These are phyloP conservation scores for Neofelis nebulosa DNA, from an alignment of 2,113 vertebrate species.

Conservation along the genomic window DNA sequence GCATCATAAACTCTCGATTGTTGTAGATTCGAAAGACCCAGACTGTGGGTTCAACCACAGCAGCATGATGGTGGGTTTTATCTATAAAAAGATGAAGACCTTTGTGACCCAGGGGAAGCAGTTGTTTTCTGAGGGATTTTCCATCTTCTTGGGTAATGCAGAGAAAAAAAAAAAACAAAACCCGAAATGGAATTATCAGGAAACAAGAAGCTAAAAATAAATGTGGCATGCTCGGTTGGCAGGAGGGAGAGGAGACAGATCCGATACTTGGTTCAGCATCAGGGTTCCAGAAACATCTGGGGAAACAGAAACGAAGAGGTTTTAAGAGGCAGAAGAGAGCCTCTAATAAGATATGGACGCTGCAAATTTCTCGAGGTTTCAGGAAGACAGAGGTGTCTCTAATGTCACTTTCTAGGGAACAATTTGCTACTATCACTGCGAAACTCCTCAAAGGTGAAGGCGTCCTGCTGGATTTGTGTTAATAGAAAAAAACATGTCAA, in stretches of 20 bases:
- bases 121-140: background rate
- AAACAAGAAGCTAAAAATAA: constrained; percentile 50
- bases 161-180: background rate
- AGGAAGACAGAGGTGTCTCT: background rate
- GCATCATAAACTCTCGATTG: background rate
- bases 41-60: constrained; percentile 29
- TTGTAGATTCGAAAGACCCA: background rate
- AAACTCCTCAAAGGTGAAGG: background rate
- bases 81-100: constrained; percentile 34
- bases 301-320: background rate
- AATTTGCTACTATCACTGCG: fast-evolving
- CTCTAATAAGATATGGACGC: background rate
- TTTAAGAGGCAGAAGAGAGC: background rate
- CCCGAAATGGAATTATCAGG: background rate
- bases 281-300: background rate
- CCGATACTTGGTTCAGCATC: background rate
- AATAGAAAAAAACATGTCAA: background rate
- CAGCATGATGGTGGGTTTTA: background rate
- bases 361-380: background rate
- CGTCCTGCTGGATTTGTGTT: background rate
- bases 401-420: background rate
- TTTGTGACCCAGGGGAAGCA: background rate
- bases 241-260: background rate
- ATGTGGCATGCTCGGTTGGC: fast-evolving
- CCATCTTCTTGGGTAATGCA: background rate